phyloP scores from a whole-genome alignment of 2,797 vertebrate species.

The Hyperoplus lanceolatus region DNA sequence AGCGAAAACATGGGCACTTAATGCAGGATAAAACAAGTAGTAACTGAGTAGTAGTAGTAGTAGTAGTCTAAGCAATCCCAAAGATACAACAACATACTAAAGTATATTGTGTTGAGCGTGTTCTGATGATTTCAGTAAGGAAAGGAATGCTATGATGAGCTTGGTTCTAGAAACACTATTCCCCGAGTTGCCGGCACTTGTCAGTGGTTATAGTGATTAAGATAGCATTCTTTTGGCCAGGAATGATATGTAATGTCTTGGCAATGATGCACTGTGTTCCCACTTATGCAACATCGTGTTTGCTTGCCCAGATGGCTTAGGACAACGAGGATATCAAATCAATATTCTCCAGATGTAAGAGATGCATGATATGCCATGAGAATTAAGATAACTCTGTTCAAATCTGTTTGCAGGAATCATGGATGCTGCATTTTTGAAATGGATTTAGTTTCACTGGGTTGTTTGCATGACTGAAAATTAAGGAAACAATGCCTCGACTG shows the following conservation, averaged over 20 bases:
- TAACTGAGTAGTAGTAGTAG: neutral
- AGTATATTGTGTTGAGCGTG: neutral
- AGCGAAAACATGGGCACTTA: no score
- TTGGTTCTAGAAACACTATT: neutral
- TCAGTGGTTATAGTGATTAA: neutral
- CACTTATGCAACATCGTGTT: neutral
- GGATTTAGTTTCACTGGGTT: constrained; percentile 43
- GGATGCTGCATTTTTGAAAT: constrained; percentile 11
- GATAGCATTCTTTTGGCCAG: neutral
- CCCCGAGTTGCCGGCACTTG: neutral
- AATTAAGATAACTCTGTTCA: constrained; percentile 12
- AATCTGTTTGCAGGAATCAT: constrained; percentile 26
- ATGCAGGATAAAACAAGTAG: neutral
- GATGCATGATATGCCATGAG: constrained; percentile 2
- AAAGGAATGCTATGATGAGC: neutral
- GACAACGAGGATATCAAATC: constrained; percentile 26
- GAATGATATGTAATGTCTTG: neutral
- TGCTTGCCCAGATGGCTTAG: neutral
- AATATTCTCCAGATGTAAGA: constrained; percentile 16
- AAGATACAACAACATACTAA: neutral
- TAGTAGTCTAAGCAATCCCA: neutral
- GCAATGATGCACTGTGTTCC: neutral
- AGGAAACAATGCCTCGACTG: constrained; percentile 54
- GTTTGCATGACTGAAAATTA: constrained; percentile 36
- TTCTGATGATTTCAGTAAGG: neutral